Conservation (phyloP, 2,888 invertebrate species). For the Xanthorhoe spadicearia region DNA sequence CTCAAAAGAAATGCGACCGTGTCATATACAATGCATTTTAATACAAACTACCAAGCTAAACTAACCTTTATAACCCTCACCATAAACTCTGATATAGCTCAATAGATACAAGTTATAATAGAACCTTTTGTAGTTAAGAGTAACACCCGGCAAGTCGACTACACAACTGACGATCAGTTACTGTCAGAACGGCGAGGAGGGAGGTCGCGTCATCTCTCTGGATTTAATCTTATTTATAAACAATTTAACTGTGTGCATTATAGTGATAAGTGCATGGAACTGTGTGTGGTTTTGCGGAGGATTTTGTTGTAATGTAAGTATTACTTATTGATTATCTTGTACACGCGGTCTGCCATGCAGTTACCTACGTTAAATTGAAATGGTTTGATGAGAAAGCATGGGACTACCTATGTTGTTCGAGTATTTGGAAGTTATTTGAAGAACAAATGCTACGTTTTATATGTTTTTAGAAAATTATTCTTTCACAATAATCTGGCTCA, state of each 20-base stretch:
- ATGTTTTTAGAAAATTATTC: background rate
- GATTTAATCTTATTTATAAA: constrained; percentile 25
- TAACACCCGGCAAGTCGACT: constrained; percentile 60
- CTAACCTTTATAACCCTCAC: background rate
- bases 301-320: constrained; percentile 51
- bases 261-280: constrained; percentile 53
- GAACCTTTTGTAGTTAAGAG: constrained; percentile 49
- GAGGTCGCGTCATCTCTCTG: constrained; percentile 47
- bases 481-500: background rate
- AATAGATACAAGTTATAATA: constrained; percentile 36
- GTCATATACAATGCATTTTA: constrained; percentile 67
- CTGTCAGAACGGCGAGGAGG: constrained; percentile 50
- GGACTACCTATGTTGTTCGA: constrained; percentile 37
- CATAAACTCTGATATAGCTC: constrained; percentile 40
- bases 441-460: background rate
- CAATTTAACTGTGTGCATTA: constrained; percentile 46
- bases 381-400: constrained; percentile 61
- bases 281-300: constrained; percentile 53
- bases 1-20: constrained; percentile 77
- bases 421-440: background rate
- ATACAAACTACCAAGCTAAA: constrained; percentile 51
- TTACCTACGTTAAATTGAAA: constrained; percentile 54
- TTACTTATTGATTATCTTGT: constrained; percentile 52
- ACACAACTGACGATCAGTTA: constrained; percentile 67
- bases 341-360: constrained; percentile 28